These are phyloP conservation scores for Pontoporia blainvillei DNA, from an alignment of 2,113 vertebrate genomes.

Conservation along the genomic window DNA sequence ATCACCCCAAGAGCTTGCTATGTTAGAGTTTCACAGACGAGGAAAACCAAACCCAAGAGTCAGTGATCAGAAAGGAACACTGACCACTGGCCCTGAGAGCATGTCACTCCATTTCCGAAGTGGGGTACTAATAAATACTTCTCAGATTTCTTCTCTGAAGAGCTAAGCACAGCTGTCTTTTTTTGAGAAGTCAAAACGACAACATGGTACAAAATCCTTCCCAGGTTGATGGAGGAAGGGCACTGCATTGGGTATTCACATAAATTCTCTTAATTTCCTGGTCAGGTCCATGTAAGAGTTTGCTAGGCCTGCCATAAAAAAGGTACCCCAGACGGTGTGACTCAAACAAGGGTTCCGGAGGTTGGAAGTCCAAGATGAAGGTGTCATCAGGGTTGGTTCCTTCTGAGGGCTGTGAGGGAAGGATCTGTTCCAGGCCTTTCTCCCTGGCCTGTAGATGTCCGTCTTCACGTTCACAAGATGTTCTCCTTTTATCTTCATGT, in stretches of 20 bases:
- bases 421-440: not conserved
- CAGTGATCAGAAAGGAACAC: not conserved
- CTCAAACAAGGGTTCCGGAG: not conserved
- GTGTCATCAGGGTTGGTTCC: no score
- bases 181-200: not conserved
- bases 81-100: rapidly evolving
- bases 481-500: not conserved
- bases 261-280: not conserved
- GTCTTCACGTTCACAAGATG: not conserved
- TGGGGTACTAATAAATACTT: not conserved
- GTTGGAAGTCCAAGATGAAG: not conserved
- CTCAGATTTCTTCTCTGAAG: not conserved
- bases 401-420: not conserved
- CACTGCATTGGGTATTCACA: not conserved
- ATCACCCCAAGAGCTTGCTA: not conserved
- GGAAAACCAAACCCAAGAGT: not conserved
- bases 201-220: not conserved
- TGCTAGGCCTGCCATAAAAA: not conserved
- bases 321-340: not conserved
- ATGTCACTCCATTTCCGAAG: not conserved
- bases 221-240: not conserved
- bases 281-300: not conserved
- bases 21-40: not conserved
- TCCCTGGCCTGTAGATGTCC: no score
- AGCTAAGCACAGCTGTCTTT: not conserved